These are phyloP conservation scores for Alviniconcha strummeri DNA, from an alignment of 2,888 invertebrate species.

Conservation along the genomic window DNA sequence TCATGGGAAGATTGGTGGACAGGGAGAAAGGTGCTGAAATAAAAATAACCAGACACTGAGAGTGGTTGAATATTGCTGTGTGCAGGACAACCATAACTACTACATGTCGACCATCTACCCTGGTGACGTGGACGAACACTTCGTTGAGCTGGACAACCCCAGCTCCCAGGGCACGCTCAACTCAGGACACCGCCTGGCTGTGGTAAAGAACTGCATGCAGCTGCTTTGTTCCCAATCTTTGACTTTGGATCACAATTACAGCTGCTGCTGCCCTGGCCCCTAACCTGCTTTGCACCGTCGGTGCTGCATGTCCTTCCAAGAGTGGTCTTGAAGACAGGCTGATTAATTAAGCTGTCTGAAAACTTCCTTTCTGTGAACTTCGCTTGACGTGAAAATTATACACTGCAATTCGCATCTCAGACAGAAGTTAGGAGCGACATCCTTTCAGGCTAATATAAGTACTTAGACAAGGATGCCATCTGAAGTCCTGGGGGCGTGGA, in stretches of 20 bases:
- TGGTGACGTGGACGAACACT: constrained; percentile 39
- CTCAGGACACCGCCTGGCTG: constrained; percentile 58
- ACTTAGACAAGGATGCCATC: too few relatives aligned
- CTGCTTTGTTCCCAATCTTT: constrained; percentile 13
- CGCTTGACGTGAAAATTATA: too few relatives aligned
- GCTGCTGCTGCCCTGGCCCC: too few relatives aligned
- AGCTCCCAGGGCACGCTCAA: constrained; percentile 54
- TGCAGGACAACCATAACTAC: constrained; percentile 56
- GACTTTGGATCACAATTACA: not conserved
- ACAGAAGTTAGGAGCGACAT: too few relatives aligned
- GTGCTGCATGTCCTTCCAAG: not conserved
- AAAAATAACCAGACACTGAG: too few relatives aligned
- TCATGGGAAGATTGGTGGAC: too few relatives aligned
- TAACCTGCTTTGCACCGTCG: not conserved
- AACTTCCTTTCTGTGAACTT: too few relatives aligned
- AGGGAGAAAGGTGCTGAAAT: not conserved
- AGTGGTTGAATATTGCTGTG: not conserved
- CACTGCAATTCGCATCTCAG: too few relatives aligned
- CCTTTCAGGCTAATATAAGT: too few relatives aligned
- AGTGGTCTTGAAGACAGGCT: not conserved
- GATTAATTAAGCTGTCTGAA: too few relatives aligned
- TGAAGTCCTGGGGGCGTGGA: too few relatives aligned
- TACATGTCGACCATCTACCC: constrained; percentile 49
- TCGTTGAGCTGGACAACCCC: constrained; percentile 50
- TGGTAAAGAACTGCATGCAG: constrained; percentile 47